These are phyloP conservation scores for Folsomia manolachei DNA, from an alignment of 2,888 invertebrate genomes.

Conservation along the genomic window DNA sequence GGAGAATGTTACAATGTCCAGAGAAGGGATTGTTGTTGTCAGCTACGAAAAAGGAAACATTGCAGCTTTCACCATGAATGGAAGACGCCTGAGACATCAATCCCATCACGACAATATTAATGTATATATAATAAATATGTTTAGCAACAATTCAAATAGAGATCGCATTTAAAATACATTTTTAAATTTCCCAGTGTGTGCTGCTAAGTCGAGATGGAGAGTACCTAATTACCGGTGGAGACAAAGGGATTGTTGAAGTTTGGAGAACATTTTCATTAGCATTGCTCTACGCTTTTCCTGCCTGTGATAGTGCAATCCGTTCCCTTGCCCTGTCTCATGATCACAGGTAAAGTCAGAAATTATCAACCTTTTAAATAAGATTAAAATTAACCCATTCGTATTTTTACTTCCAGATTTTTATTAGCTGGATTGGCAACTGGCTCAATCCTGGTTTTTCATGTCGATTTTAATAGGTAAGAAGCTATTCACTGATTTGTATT, in stretches of 20 bases:
- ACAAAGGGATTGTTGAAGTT: constrained; percentile 95
- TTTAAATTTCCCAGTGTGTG: constrained; percentile 68
- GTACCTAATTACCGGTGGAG: constrained; percentile 96
- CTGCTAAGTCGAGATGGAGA: constrained; percentile 95
- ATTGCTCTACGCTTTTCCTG: constrained; percentile 95
- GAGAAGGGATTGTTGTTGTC: constrained; percentile 93
- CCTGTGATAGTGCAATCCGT: constrained; percentile 90
- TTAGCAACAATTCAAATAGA: neutral
- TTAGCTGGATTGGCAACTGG: constrained; percentile 96
- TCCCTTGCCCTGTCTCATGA: constrained; percentile 95
- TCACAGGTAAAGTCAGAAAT: constrained; percentile 72
- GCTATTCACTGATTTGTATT: no score
- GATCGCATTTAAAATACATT: neutral
- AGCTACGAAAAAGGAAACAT: constrained; percentile 89
- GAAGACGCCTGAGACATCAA: constrained; percentile 80
- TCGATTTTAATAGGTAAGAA: constrained; percentile 99
- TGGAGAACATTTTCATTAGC: constrained; percentile 97
- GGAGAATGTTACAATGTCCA: constrained; percentile 85
- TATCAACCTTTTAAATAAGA: neutral
- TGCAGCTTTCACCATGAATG: constrained; percentile 92
- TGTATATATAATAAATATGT: constrained; percentile 59
- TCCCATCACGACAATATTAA: constrained; percentile 93
- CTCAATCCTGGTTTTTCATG: constrained; percentile 97
- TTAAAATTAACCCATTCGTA: neutral
- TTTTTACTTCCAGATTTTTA: constrained; percentile 72